Percentiles rank a stretch among this genome's conserved stretches.
phyloP scores from a whole-genome alignment of 2,888 invertebrate species.

The Automeris io region DNA sequence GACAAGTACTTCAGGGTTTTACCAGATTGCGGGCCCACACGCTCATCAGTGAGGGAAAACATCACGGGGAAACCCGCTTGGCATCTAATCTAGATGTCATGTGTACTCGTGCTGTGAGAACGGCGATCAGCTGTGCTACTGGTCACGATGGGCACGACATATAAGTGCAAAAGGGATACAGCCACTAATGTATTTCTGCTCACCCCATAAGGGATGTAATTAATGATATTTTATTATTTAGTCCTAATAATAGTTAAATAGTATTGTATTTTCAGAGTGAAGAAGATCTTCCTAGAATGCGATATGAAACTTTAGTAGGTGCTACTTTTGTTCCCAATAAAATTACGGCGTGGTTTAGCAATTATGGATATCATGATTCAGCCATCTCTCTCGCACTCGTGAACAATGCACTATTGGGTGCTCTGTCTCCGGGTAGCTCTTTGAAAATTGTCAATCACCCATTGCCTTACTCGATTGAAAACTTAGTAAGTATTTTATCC shows the following conservation, averaged over 20 bases:
- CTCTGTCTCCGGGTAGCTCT: slow-evolving; percentile 53
- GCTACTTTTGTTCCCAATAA: slow-evolving; percentile 67
- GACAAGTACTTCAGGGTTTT: too few relatives aligned
- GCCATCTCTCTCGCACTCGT: slow-evolving; percentile 81
- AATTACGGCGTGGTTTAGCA: slow-evolving; percentile 85
- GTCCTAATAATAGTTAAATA: background rate
- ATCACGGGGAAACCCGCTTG: too few relatives aligned
- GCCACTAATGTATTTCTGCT: too few relatives aligned
- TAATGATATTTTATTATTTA: too few relatives aligned
- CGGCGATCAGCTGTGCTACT: too few relatives aligned
- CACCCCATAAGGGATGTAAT: too few relatives aligned
- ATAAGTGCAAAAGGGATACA: too few relatives aligned
- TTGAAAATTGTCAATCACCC: slow-evolving; percentile 81
- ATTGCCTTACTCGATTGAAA: slow-evolving; percentile 80
- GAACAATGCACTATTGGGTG: slow-evolving; percentile 79
- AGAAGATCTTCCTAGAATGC: slow-evolving; percentile 52
- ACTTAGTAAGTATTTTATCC: slow-evolving; percentile 59
- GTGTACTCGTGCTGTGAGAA: too few relatives aligned
- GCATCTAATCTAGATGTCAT: too few relatives aligned
- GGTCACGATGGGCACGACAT: too few relatives aligned
- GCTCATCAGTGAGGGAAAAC: too few relatives aligned
- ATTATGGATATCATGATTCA: slow-evolving; percentile 86
- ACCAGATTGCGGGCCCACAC: too few relatives aligned
- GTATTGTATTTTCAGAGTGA: slow-evolving; percentile 33
- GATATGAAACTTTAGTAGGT: slow-evolving; percentile 75